These are phyloP conservation scores for Thalassophryne amazonica DNA, from an alignment of 2,797 vertebrate genomes.

Conservation along the genomic window DNA sequence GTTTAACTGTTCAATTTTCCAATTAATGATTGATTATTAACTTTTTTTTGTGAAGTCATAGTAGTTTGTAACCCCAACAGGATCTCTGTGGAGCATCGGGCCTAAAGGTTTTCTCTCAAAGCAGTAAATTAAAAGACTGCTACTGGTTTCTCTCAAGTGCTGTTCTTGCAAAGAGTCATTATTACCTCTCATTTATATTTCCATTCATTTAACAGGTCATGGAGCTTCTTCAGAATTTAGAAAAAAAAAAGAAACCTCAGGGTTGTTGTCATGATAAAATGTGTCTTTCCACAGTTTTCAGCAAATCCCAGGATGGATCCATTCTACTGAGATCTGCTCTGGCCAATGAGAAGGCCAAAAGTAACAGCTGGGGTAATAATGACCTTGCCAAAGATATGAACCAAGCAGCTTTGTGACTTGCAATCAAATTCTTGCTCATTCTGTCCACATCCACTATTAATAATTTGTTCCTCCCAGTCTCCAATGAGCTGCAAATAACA, in stretches of 20 bases:
- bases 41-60: too few relatives aligned
- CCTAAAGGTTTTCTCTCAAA: too few relatives aligned
- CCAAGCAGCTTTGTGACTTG: slow-evolving; percentile 34
- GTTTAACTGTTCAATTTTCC: too few relatives aligned
- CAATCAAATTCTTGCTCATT: slow-evolving; percentile 29
- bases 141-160: background rate
- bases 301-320: slow-evolving; percentile 41
- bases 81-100: too few relatives aligned
- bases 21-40: too few relatives aligned
- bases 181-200: background rate
- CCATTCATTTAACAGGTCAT: slow-evolving; percentile 2
- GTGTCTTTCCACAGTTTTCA: slow-evolving; percentile 50
- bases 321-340: slow-evolving; percentile 34
- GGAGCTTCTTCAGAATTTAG: background rate
- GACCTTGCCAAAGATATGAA: slow-evolving; percentile 40
- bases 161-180: too few relatives aligned
- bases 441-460: slow-evolving; percentile 24
- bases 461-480: slow-evolving; percentile 29
- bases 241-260: background rate
- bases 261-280: slow-evolving; percentile 21
- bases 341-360: slow-evolving; percentile 50
- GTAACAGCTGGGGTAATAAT: slow-evolving; percentile 51
- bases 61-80: too few relatives aligned
- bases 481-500: slow-evolving; percentile 13
- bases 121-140: too few relatives aligned